Conservation (phyloP, 2,113 vertebrate genomes). For the Notarius quadriscutis region DNA sequence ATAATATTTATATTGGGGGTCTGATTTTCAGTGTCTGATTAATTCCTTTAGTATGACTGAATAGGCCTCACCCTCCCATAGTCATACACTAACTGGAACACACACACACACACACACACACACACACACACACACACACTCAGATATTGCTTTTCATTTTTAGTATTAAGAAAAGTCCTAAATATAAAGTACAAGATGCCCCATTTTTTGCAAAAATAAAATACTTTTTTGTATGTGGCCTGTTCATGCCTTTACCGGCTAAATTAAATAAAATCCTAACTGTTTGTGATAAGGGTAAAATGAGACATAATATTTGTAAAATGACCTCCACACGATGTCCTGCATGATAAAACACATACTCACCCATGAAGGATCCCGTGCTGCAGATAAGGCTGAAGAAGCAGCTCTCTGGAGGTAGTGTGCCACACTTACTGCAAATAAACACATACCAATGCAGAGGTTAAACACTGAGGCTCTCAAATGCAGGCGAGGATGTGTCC, state of each 20-base stretch:
- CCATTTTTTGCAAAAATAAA: neutral
- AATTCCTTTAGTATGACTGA: neutral
- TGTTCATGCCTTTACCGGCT: neutral
- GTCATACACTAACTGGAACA: neutral
- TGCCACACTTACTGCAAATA: slow-evolving; percentile 79
- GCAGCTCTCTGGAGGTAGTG: slow-evolving; percentile 85
- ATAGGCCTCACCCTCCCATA: neutral
- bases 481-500: neutral
- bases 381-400: slow-evolving; percentile 91
- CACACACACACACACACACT: neutral
- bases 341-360: slow-evolving; percentile 59
- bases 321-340: neutral
- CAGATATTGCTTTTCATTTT: neutral
- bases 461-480: neutral
- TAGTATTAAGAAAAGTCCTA: neutral
- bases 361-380: slow-evolving; percentile 85
- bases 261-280: neutral
- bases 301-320: neutral
- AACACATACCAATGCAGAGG: slow-evolving; percentile 7
- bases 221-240: neutral
- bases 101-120: neutral
- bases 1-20: no score
- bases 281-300: neutral
- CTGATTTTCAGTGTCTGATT: neutral
- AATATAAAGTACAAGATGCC: neutral